Evolutionary conservation across 64 coral and sea anemone species (phyloP), one percentile per base, ranked within the genome.

Genomic region (Montipora foliosa): DNA sequence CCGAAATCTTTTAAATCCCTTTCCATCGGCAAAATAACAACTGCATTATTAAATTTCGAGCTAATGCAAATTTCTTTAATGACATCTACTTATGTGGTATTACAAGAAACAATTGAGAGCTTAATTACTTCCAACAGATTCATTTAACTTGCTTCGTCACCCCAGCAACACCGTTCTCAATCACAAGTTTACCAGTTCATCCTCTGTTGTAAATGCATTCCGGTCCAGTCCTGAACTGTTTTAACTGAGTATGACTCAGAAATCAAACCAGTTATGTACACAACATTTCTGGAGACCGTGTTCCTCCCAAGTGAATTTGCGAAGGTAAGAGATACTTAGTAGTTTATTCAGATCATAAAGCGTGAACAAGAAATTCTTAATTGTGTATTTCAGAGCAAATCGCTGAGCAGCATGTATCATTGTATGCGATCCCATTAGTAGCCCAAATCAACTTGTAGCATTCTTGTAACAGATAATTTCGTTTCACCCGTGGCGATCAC

Each of bases 51-150:
- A 5, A 5, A 49, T 49, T 69, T 67, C 64, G 9, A 86, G 45
- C 82, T 17, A 86, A 50, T 86, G 62, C 64, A 86, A 86, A 86
- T 86, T 71, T 69, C 29, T 70, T 70, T 47, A 71, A 49, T 70
- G 44, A 71, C 4, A 17, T 86, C 66, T 20, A 86, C 15, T 50
- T 21, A 71, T 37, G 29, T 71, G 70, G 46, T 86, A 20, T 50
- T 69, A 16, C 64, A 21, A 6, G 25, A 12, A 44, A 50, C 66
- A 71, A 71, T 70, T 49, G 82, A 86, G 16, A 49, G 82, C 3
- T 70, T 11, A 86, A 67, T 72, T 86, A 64, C 67, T 86, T 49
- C 44, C 21, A 15, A 86, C 10, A 86, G 46, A 37, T 71, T 64
- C 11, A 48, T 5, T 15, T 17, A 86, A 50, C 64, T 86, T 24